Evolutionary conservation across 37 sponge, comb jelly and placozoan species (phyloP), one percentile per base, ranked within the genome.

Genomic region (Cliona cf. orientalis): DNA sequence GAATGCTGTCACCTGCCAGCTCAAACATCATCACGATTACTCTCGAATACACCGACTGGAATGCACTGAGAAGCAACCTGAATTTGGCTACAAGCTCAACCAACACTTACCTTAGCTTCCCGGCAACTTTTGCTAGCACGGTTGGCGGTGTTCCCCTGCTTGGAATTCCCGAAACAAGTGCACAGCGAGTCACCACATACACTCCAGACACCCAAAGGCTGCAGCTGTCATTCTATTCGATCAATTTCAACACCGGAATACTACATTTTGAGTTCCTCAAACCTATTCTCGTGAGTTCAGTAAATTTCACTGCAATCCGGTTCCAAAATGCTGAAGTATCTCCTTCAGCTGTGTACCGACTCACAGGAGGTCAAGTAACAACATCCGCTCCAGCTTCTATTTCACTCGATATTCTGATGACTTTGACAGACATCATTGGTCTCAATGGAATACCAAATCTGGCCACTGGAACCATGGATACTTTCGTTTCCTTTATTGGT

Each of bases 221-320:
- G 5, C 33, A 32, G 39, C 66, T 91, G 35, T 26, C 26, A 0
- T 40, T 25, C 45, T 94, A 72, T 44, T 65, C 80, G 11, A 69
- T 94, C 43, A 89, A 94, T 55, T 80, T 94, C 84, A 76, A 94
- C 71, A 38, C 17, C 21, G 89, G 95, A 19, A 25, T 77, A 19
- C 35, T 94, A 21, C 1, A 41, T 0, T 57, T 94, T 22, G 42
- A 64, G 31, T 94, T 87, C 64, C 38, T 44, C 72, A 85, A 94
- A 71, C 75, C 88, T 3, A 64, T 92, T 62, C 23, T 86, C 53
- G 80, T 53, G 53, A 33, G 33, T 63, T 39, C 79, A 4, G 60
- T 81, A 31, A 76, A 74, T 74, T 46, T 55, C 46, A 80, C 64
- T 5, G 66, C 74, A 43, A 58, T 89, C 33, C 66, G 70, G 21